phyloP scores from a whole-genome alignment of 2,113 vertebrate genomes.

The Gallinago undulata region DNA sequence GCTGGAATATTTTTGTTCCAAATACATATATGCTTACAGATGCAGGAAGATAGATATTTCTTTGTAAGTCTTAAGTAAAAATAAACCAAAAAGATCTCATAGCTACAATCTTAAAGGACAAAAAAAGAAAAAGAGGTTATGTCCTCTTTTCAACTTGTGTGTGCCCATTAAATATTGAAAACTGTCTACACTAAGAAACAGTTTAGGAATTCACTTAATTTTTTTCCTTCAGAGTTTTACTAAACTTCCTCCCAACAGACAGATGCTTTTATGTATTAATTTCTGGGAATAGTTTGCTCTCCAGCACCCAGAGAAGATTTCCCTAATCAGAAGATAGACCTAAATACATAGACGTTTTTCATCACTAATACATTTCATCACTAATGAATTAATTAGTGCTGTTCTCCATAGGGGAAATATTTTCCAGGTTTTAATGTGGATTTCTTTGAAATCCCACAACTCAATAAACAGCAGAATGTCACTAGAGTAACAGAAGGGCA shows the following conservation, averaged over 20 bases:
- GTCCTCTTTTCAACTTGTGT: conserved; percentile 11
- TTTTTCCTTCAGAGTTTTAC: conserved; percentile 48
- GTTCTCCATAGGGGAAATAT: neutral
- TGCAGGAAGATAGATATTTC: neutral
- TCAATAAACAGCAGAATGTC: neutral
- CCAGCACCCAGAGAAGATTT: conserved; percentile 31
- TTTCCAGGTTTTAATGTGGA: neutral
- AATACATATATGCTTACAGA: neutral
- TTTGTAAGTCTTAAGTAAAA: neutral
- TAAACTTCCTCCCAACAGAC: conserved; percentile 10
- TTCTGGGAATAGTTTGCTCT: conserved; percentile 32
- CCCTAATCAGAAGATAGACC: conserved; percentile 33
- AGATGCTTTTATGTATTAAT: conserved; percentile 49
- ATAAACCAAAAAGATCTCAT: neutral
- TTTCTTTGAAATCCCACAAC: conserved; percentile 10
- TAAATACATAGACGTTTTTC: conserved; percentile 33
- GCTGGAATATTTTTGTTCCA: neutral
- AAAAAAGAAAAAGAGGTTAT: neutral
- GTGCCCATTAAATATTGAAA: conserved; percentile 46
- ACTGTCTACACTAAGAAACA: neutral
- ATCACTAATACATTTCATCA: conserved; percentile 19
- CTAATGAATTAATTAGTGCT: conserved; percentile 62
- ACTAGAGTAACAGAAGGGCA: neutral
- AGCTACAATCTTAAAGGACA: neutral
- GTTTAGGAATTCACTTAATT: conserved; percentile 39